phyloP scores from a whole-genome alignment of 2,888 invertebrate species.

The Pyrrhopygopsis socrates region DNA sequence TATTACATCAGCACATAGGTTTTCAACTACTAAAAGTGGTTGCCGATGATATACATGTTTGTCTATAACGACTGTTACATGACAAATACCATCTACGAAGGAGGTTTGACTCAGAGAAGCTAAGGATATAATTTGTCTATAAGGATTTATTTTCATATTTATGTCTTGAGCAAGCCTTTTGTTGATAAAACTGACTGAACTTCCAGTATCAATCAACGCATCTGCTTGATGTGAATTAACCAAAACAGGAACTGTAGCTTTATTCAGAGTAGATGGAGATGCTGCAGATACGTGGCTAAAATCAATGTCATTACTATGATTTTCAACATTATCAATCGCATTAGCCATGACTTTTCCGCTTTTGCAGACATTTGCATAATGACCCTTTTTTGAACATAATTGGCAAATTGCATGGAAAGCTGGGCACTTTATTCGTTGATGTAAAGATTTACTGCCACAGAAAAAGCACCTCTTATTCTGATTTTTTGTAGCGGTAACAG shows the following conservation, averaged over 20 bases:
- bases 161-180: neutral
- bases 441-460: neutral
- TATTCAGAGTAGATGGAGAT: neutral
- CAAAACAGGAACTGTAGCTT: neutral
- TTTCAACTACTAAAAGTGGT: neutral
- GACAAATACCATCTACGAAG: neutral
- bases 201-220: conserved; percentile 12
- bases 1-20: conserved; percentile 4
- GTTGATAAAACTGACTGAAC: conserved; percentile 8
- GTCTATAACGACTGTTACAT: neutral
- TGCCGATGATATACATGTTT: neutral
- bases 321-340: neutral
- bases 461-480: neutral
- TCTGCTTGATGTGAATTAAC: neutral
- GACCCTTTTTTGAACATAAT: neutral
- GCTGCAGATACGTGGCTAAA: neutral
- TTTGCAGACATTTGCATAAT: neutral
- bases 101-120: neutral
- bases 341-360: neutral
- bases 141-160: neutral
- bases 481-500: neutral
- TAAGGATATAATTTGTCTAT: neutral
- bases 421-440: neutral
- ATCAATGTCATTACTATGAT: neutral
- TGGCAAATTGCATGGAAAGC: neutral